Conservation (phyloP, 2,113 vertebrate genomes). For the Andinoacara biseriatus region DNA sequence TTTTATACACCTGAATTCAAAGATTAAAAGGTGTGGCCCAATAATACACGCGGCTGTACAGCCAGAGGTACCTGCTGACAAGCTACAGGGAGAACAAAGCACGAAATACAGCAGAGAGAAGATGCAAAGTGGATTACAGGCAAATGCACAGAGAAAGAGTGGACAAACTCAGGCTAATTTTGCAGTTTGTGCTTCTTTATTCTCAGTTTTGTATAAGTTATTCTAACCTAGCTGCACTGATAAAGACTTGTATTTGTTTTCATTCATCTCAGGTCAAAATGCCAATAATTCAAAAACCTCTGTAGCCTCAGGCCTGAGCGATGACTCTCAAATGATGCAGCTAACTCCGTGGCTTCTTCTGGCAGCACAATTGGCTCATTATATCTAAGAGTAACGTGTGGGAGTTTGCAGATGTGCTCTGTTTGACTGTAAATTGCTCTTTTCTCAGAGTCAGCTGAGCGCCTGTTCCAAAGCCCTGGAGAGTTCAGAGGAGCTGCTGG, state of each 20-base stretch:
- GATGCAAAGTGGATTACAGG: neutral
- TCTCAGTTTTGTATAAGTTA: neutral
- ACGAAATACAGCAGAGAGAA: neutral
- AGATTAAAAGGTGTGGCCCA: fast-evolving
- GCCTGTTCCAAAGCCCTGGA: constrained; percentile 93
- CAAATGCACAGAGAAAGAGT: no score
- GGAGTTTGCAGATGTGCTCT: constrained; percentile 8
- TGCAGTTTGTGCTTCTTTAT: neutral
- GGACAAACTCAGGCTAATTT: neutral
- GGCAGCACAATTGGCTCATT: constrained; percentile 49
- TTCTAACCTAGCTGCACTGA: neutral
- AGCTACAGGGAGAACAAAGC: neutral
- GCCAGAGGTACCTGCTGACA: neutral
- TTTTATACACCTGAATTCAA: neutral
- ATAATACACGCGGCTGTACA: neutral
- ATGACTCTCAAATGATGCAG: constrained; percentile 69
- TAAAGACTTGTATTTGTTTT: neutral
- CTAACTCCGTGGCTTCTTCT: neutral
- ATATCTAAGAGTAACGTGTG: neutral
- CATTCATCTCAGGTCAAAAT: neutral
- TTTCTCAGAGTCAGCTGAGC: constrained; percentile 87
- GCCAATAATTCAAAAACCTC: neutral
- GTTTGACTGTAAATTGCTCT: constrained; percentile 11
- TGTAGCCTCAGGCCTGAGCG: constrained; percentile 43
- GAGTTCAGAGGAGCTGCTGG: constrained; percentile 94